A percentile compares a stretch with the other conserved stretches of the same genome.
phyloP scores from a whole-genome alignment of 2,797 vertebrate species.

The Alectoris magna region DNA sequence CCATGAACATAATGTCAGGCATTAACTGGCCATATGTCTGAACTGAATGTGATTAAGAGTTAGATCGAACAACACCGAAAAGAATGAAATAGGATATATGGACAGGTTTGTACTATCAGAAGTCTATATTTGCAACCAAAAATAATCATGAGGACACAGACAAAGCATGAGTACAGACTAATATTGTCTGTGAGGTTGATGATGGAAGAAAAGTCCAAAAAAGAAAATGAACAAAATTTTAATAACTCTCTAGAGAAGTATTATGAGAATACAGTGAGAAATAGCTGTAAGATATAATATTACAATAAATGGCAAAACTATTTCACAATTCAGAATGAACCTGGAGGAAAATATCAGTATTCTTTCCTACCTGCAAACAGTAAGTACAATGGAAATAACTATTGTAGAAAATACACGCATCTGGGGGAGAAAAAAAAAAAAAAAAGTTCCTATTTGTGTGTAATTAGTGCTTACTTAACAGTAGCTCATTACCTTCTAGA shows the following conservation, averaged over 20 bases:
- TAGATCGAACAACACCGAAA: background rate
- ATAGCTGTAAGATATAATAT: background rate
- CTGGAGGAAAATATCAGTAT: background rate
- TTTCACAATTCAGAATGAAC: background rate
- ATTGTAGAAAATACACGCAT: background rate
- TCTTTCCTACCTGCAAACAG: background rate
- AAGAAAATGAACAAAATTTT: background rate
- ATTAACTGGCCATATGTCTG: background rate
- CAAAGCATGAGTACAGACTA: background rate
- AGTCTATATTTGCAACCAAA: background rate
- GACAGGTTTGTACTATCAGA: background rate
- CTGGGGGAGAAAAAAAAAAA: background rate
- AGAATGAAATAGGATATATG: background rate
- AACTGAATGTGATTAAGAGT: background rate
- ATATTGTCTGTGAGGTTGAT: background rate
- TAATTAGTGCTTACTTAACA: background rate
- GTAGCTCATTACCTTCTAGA: background rate
- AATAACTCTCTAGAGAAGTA: background rate
- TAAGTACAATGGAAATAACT: background rate
- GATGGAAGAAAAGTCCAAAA: background rate
- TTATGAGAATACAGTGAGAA: background rate
- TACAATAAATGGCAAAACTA: background rate
- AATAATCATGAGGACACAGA: background rate
- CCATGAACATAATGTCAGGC: rapidly evolving
- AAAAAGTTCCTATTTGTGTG: background rate